These are phyloP conservation scores for Abramis brama DNA, from an alignment of 2,113 vertebrate species.

Conservation along the genomic window DNA sequence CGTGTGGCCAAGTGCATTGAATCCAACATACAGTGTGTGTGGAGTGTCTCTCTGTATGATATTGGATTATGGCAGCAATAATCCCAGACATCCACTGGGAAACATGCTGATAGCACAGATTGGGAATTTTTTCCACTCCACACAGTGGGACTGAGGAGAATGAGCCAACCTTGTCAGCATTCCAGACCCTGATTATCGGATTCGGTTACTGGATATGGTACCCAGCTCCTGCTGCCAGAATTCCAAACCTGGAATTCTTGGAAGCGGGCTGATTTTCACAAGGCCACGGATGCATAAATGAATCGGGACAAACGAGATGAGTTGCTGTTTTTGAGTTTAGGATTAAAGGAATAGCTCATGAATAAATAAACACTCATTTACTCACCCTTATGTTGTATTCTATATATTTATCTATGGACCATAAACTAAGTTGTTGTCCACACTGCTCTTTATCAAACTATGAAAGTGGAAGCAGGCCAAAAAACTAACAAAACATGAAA, in stretches of 20 bases:
- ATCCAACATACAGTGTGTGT: slow-evolving; percentile 5
- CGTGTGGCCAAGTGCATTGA: neutral
- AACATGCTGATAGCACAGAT: slow-evolving; percentile 47
- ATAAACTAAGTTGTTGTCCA: neutral
- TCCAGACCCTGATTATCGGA: slow-evolving; percentile 33
- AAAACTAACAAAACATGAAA: too few relatives aligned
- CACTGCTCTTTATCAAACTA: neutral
- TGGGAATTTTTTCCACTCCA: slow-evolving; percentile 25
- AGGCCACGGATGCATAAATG: neutral
- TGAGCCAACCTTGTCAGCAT: slow-evolving; percentile 20
- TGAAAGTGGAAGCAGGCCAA: too few relatives aligned
- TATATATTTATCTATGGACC: neutral
- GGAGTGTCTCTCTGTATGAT: slow-evolving; percentile 27
- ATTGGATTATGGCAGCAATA: slow-evolving; percentile 36
- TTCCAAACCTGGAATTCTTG: slow-evolving; percentile 24
- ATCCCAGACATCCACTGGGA: slow-evolving; percentile 43
- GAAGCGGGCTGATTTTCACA: neutral
- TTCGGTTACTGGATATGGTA: neutral
- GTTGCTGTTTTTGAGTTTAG: neutral
- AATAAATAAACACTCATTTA: neutral
- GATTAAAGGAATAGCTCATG: neutral
- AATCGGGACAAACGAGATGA: neutral
- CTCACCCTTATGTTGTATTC: neutral
- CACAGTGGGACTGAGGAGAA: slow-evolving; percentile 11
- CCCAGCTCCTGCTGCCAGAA: neutral